Evolutionary conservation across 2,888 invertebrate genomes (phyloP).

Genomic region (Mactromeris polynyma): DNA sequence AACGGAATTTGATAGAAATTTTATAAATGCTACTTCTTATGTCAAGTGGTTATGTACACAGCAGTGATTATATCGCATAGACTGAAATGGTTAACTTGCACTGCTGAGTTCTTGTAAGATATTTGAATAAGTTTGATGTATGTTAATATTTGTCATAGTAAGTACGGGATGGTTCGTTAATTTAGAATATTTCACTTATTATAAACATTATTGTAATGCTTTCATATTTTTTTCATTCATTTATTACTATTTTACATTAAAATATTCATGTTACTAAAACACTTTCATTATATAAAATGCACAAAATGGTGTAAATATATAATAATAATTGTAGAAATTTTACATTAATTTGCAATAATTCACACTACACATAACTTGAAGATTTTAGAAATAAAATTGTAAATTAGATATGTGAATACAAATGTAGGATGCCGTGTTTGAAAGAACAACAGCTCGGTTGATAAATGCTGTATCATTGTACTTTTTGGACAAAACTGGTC

Average conservation of each 20-base stretch:
- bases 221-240: background rate
- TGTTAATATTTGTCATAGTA: background rate
- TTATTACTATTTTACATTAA: slow-evolving; percentile 1
- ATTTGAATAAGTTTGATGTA: background rate
- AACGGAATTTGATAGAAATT: too few relatives aligned
- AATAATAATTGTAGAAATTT: background rate
- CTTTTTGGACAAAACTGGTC: too few relatives aligned
- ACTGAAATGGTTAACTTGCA: background rate
- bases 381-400: background rate
- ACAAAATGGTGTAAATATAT: background rate
- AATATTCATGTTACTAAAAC: background rate
- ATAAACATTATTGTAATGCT: background rate
- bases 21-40: background rate
- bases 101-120: background rate
- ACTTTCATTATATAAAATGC: background rate
- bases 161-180: background rate
- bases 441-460: too few relatives aligned
- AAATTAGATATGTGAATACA: too few relatives aligned
- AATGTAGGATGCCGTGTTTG: too few relatives aligned
- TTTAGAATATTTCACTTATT: background rate
- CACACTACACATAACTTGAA: background rate
- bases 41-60: background rate
- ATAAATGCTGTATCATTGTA: too few relatives aligned
- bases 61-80: background rate
- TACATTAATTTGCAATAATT: background rate